Evolutionary conservation across 2,888 invertebrate genomes (phyloP), one percentile per base, ranked within the genome.

Genomic region (Xylota segnis): DNA sequence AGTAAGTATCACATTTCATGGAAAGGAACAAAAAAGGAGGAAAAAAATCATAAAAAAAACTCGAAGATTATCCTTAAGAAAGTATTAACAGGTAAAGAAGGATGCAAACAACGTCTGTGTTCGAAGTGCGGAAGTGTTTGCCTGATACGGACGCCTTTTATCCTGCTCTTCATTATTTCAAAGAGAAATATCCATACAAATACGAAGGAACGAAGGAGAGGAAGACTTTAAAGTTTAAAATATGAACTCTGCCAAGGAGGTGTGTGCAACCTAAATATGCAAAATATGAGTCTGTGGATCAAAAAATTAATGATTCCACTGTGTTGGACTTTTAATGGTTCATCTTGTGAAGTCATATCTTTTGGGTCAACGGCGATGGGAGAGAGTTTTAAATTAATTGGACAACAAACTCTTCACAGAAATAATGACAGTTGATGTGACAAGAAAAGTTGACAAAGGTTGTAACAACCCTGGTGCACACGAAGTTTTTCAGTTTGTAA

Each of bases 21-120:
- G 32, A 43, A 34, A 50, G 16, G 5, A 45, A 50, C n/a, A 32
- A 68, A 40, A 47, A n/a, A 16, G n/a, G n/a, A n/a, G n/a, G 7
- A 52, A 72, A 50, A 47, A 29, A 68, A 58, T 43, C 5, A 34
- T 16, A 70, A 45, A 14, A 56, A 45, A 14, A 56, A 43, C n/a
- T 12, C 40, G 0, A 71, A 65, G 86, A 82, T 82, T 58, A 86
- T 71, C 71, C 56, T 72, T 16, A 63, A 72, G 65, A 61, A 65
- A 16, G 59, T 45, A 63, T 68, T 52, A 74, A 54, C 68, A 63
- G 70, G 65, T 70, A 34, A 58, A 72, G 37, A 45, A n/a, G 32
- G 58, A 66, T 71, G 29, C 29, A 72, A 63, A 43, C 37, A 61
- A 56, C 68, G 52, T 61, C 27, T 12, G 43, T 14, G 32, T 16